Percentiles rank a stretch among this genome's conserved stretches.
phyloP scores from a whole-genome alignment of 2,113 vertebrate genomes.

The Cavia porcellus region DNA sequence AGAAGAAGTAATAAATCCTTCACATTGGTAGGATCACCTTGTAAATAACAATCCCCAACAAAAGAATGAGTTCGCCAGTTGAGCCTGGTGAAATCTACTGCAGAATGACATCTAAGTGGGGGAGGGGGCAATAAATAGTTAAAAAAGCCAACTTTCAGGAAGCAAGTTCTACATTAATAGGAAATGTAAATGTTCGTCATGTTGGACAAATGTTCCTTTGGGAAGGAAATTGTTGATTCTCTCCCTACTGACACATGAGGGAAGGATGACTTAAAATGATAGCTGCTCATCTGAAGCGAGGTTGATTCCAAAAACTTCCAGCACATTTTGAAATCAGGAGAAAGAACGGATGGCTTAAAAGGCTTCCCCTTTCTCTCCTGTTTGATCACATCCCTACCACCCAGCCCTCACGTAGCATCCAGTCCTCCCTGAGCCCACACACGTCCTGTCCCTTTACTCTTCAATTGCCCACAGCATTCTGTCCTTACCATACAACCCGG shows the following conservation, averaged over 20 bases:
- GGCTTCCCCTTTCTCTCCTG: background rate
- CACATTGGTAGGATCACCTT: background rate
- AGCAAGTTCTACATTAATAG: slow-evolving; percentile 6
- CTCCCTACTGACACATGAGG: background rate
- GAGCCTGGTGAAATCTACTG: slow-evolving; percentile 25
- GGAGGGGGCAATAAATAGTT: background rate
- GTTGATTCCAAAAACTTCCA: background rate
- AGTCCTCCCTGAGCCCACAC: background rate
- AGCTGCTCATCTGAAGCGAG: slow-evolving; percentile 1
- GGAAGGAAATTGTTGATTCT: background rate
- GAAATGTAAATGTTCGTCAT: slow-evolving; percentile 16
- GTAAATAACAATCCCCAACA: background rate
- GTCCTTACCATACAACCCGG: background rate
- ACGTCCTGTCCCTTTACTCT: background rate
- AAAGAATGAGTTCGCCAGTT: background rate
- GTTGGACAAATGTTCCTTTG: slow-evolving; percentile 25
- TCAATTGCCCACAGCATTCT: background rate
- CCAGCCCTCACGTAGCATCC: background rate
- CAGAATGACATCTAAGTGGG: slow-evolving; percentile 25
- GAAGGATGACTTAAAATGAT: slow-evolving; percentile 11
- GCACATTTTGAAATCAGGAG: background rate
- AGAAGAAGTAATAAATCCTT: background rate
- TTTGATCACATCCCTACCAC: background rate
- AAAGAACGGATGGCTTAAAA: slow-evolving; percentile 5
- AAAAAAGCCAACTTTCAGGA: background rate